phyloP scores from a whole-genome alignment of 2,113 vertebrate genomes.

The Dicentrarchus labrax region DNA sequence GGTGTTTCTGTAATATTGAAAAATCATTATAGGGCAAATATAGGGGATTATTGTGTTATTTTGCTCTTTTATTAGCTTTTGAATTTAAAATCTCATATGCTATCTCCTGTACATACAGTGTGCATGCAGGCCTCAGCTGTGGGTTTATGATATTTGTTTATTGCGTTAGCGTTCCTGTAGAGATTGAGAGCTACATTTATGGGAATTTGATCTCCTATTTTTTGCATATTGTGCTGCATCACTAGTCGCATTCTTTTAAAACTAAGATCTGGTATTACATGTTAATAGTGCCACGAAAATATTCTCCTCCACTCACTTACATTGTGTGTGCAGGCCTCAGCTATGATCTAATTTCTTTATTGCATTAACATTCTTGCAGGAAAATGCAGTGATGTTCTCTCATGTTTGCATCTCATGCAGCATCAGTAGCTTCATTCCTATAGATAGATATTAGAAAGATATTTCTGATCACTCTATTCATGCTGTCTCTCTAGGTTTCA shows the following conservation, averaged over 20 bases:
- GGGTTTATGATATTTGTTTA: background rate
- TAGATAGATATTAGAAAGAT: background rate
- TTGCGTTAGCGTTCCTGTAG: background rate
- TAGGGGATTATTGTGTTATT: background rate
- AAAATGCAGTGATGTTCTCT: background rate
- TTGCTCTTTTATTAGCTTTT: background rate
- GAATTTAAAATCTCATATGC: background rate
- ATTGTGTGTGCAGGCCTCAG: conserved; percentile 3
- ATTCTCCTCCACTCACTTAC: background rate
- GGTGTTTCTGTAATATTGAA: background rate
- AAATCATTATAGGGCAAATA: background rate
- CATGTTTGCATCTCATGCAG: background rate
- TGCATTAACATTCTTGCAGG: conserved; percentile 4
- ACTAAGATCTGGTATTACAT: background rate
- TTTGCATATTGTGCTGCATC: background rate
- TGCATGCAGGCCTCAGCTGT: conserved; percentile 40
- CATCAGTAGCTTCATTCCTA: conserved; percentile 7
- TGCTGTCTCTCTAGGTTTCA: conserved; percentile 30
- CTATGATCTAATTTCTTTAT: background rate
- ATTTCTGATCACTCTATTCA: conserved; percentile 2
- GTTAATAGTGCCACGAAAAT: background rate
- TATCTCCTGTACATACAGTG: background rate
- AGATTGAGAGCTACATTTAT: background rate
- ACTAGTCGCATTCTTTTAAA: background rate
- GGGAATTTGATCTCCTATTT: background rate